Base-by-base conservation (phyloP, 2,888 invertebrate genomes). In the Tridacna crocea region DNA sequence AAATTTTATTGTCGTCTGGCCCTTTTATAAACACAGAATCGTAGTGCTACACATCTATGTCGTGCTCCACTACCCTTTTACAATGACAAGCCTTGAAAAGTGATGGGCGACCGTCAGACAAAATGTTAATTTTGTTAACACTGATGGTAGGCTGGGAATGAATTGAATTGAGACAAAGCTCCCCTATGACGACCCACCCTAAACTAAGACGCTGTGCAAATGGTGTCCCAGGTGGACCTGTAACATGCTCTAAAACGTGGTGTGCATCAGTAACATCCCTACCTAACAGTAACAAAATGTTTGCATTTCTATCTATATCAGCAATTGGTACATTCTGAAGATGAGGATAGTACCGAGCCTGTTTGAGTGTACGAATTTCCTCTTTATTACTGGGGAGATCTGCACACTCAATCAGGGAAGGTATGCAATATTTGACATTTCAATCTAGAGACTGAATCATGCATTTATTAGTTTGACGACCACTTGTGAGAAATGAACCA, bases 371-470 rank as follows among this genome's bases (percentile, higher is more conserved):
- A 15, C 77, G 77, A 11, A 85, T 85, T 15, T 85, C 87, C 15
- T 74, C 27, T 75, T 81, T 65, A 22, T 19, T 55, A 36, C 66
- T 61, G 8, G 79, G 73, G 19, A 79, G 63, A 6, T 74, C 22
- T n/a, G 80, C 48, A 72, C 88, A 87, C 72, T 88, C 88, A 12
- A 84, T 75, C 13, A 87, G 22, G 15, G 47, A 24, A 22, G 85
- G 88, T 15, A 85, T n/a, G n/a, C n/a, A n/a, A n/a, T n/a, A n/a
- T n/a, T n/a, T n/a, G n/a, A n/a, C n/a, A n/a, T n/a, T n/a, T n/a
- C n/a, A n/a, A n/a, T n/a, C n/a, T n/a, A n/a, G n/a, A n/a, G n/a
- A n/a, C n/a, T n/a, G n/a, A n/a, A n/a, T n/a, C n/a, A n/a, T n/a
- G n/a, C n/a, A n/a, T n/a, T n/a, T n/a, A n/a, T n/a, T n/a, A n/a